Evolutionary conservation across 2,797 vertebrate species (phyloP), one percentile per base, ranked within the genome.

Genomic region (Aeoliscus strigatus): DNA sequence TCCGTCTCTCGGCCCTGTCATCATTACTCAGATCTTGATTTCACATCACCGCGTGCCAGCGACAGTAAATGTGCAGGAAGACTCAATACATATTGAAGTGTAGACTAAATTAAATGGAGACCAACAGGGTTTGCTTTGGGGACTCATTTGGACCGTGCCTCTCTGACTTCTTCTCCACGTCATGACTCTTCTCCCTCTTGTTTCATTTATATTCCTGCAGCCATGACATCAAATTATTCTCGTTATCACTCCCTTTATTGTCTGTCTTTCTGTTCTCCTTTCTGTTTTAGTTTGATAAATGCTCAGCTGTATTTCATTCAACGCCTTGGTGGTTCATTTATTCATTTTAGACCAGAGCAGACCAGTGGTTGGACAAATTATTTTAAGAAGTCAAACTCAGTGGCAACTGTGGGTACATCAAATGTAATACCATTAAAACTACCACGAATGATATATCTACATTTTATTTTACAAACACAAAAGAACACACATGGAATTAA

Each of bases 1-100:
- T 57, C 35, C 35, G 34, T 39, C 4, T 2, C 30, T 28, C 33
- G 18, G 38, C 39, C 14, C 7, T 0, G 26, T 21, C 17, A 39
- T 14, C 21, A 2, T 59, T 60, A 39, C 43, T 73, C 59, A 39
- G 26, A n/a, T n/a, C n/a, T n/a, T n/a, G n/a, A n/a, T 27, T 26
- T 51, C 34, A 9, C 30, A 29, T 35, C 10, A 25, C 24, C 32
- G 18, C n/a, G 17, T 26, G 16, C 34, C 17, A 23, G 21, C 12
- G 33, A 47, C 21, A 14, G 17, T 25, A 25, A 25, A 25, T 23
- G 21, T 8, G n/a, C n/a, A n/a, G 18, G 18, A 21, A 21, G 18
- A 6, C 18, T 21, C 18, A 27, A 41, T 24, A 9, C 12, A 24
- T 3, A 16, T 1, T 16, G 14, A 49, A 60, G 9, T 8, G 13